Evolutionary conservation across 2,888 invertebrate species (phyloP), one percentile per base, ranked within the genome.

Genomic region (Didymodactylos carnosus): DNA sequence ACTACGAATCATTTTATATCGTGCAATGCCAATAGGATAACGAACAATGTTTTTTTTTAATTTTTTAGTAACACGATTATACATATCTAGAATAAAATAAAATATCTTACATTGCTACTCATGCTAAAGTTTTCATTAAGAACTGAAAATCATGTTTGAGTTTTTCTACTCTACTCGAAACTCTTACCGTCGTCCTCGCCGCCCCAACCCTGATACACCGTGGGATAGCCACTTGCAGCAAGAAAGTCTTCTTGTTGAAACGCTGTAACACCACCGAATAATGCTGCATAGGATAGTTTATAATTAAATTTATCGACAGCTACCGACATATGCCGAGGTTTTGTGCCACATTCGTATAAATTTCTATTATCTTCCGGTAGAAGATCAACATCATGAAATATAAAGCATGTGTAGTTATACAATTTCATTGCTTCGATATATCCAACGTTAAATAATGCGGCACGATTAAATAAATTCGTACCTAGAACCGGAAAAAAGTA

Each of bases 381-480:
- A 76, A 94, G 87, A 84, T 95, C 94, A 72, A 95, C 92, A 84
- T 95, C 94, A 85, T 95, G 94, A 84, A 94, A 94, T 79, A 95
- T 88, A 84, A 92, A 93, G 84, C 94, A 94, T 81, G 92, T 83
- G 76, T 83, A 86, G 71, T 82, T 81, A 89, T 88, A 82, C 87
- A 91, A 73, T 79, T 90, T 91, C 81, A 90, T 86, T 40, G 93
- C 93, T 84, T 97, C 95, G 78, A 88, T 87, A 84, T 90, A 95
- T 14, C 94, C 97, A 35, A 95, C 89, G 84, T 98, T 98, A 92
- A 98, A 93, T 77, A 98, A 86, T 86, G 91, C 91, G 3, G 94
- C 97, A 76, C 93, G 88, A 85, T 95, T 95, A 84, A 95, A 95
- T 14, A 89, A 89, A 14, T 19, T 43, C n/a, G n/a, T n/a, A n/a